Evolutionary conservation across 2,888 invertebrate genomes (phyloP), one percentile per base, ranked within the genome.

Genomic region (Melangyna quadrimaculata): DNA sequence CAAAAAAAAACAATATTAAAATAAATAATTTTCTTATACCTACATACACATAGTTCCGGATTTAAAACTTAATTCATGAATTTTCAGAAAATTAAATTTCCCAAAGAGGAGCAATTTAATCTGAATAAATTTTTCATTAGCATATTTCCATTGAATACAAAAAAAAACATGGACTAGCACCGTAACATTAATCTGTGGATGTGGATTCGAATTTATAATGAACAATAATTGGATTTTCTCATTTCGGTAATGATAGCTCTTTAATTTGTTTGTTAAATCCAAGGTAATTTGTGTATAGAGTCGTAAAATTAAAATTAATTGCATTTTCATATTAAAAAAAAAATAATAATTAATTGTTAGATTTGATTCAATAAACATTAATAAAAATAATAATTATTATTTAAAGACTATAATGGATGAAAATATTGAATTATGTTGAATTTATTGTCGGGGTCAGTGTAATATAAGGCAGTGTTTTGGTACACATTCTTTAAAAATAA

Each of bases 171-270:
- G 6, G 29, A 43, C 40, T 43, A 9, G n/a, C 2, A 17, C 6
- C 22, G n/a, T 3, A 45, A 3, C 9, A 32, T 48, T 19, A 65
- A 65, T 65, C 22, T 37, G 40, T 24, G 5, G 14, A 61, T 61
- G 37, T 10, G 57, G 43, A 32, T 51, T 48, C 19, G 48, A 51
- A 51, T 63, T 63, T 43, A 29, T 63, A 51, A 53, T 73, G 51
- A 14, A 19, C n/a, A 63, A 51, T 73, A 73, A 73, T 73, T 51
- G 53, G 63, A 73, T 73, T 73, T 37, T 63, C 35, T 40, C 53
- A 19, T 63, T 53, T 40, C 19, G 45, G 65, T 32, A 63, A 65
- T 65, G 29, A 55, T 63, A 51, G 61, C n/a, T 51, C 43, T 65
- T 72, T 72, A 72, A 59, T 65, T 65, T 8, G 43, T 59, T 65